A percentile compares a stretch with the other conserved stretches of the same genome.
Conservation (phyloP, 2,888 invertebrate species). For the Minunthozetes semirufus region DNA sequence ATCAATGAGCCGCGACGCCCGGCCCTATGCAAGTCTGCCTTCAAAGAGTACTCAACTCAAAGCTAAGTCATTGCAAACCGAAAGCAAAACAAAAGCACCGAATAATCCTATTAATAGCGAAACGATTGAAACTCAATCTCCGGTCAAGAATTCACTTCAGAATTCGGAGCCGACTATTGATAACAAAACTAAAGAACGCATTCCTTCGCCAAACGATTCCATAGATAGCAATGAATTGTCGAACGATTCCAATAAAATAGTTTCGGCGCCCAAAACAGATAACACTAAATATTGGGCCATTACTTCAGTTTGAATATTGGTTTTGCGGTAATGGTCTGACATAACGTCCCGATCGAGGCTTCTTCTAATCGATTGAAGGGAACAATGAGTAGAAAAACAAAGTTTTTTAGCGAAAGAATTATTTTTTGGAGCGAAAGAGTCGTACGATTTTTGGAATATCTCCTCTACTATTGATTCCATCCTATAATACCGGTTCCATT, state of each 20-base stretch:
- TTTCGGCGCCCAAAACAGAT: neutral
- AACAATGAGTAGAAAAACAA: conserved; percentile 1
- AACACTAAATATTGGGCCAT: conserved; percentile 21
- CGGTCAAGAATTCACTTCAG: no score
- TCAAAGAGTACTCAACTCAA: conserved; percentile 22
- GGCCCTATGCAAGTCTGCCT: conserved; percentile 27
- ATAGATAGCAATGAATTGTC: neutral
- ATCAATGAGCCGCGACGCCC: neutral
- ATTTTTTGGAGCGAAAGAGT: conserved; percentile 18
- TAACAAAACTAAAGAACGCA: neutral
- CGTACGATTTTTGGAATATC: neutral
- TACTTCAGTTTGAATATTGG: conserved; percentile 8
- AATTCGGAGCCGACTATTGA: neutral
- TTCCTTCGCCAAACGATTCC: neutral
- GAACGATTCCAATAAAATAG: conserved; percentile 1
- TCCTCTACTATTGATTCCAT: conserved; percentile 21
- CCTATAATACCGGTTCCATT: conserved; percentile 28
- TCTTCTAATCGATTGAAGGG: neutral
- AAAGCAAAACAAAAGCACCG: neutral
- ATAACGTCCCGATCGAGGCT: neutral
- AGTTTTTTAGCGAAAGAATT: conserved; percentile 16
- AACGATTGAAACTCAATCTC: conserved; percentile 3
- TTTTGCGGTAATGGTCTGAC: neutral
- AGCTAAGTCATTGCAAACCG: conserved; percentile 5
- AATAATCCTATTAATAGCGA: neutral